phyloP scores from a whole-genome alignment of 2,113 vertebrate species.

The Carollia perspicillata region DNA sequence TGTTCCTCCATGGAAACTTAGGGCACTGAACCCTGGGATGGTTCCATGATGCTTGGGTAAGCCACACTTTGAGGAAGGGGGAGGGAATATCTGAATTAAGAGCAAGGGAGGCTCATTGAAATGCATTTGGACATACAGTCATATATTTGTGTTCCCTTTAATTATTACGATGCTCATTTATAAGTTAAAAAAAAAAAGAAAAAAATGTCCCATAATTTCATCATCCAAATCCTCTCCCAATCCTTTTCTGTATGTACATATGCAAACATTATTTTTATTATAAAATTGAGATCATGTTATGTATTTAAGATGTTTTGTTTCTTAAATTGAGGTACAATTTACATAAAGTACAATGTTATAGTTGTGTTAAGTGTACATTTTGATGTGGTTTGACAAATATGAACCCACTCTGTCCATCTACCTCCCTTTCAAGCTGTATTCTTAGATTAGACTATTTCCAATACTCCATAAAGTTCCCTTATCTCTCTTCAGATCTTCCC shows the following conservation, averaged over 20 bases:
- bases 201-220: background rate
- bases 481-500: background rate
- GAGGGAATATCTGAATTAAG: background rate
- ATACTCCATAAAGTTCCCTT: background rate
- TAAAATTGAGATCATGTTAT: background rate
- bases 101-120: background rate
- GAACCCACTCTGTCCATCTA: background rate
- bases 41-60: background rate
- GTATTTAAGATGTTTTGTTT: background rate
- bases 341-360: background rate
- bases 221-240: background rate
- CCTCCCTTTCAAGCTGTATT: background rate
- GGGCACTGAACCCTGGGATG: background rate
- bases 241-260: background rate
- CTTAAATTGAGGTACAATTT: background rate
- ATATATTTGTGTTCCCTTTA: background rate
- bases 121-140: background rate
- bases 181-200: background rate
- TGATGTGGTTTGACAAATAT: background rate
- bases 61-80: background rate
- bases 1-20: background rate
- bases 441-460: background rate
- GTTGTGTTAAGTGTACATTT: background rate
- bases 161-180: background rate
- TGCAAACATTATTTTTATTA: background rate